Evolutionary conservation across 2,113 vertebrate genomes (phyloP).

Genomic region (Etheostoma spectabile): DNA sequence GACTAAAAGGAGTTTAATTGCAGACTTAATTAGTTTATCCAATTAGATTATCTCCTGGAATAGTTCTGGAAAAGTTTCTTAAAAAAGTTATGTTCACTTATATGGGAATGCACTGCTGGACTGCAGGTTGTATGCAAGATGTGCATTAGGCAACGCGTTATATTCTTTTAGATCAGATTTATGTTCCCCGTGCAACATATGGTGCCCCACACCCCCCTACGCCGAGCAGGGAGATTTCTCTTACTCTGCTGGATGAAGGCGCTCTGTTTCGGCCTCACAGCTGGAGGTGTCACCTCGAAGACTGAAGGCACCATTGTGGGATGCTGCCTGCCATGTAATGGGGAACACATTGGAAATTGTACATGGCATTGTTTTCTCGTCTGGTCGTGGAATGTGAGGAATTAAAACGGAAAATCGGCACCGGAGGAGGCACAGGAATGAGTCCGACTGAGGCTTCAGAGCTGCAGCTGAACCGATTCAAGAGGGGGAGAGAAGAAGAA

Average conservation of each 20-base stretch:
- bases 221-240: conserved; percentile 56
- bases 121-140: conserved; percentile 18
- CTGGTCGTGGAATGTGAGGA: conserved; percentile 79
- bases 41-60: neutral
- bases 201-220: conserved; percentile 62
- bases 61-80: conserved; percentile 11
- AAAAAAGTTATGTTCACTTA: conserved; percentile 10
- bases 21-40: conserved; percentile 29
- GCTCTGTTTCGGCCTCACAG: conserved; percentile 77
- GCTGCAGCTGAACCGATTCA: conserved; percentile 34
- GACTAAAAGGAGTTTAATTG: conserved; percentile 18
- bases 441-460: conserved; percentile 15
- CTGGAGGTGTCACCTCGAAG: conserved; percentile 82
- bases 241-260: conserved; percentile 72
- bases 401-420: conserved; percentile 68
- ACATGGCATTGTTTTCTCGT: conserved; percentile 81
- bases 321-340: conserved; percentile 82
- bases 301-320: conserved; percentile 69
- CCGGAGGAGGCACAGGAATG: conserved; percentile 32
- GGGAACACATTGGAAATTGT: conserved; percentile 88
- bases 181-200: conserved; percentile 62
- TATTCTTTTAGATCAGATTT: neutral
- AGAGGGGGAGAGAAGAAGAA: conserved; percentile 1
- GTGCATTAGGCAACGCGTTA: conserved; percentile 16
- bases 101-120: no score